Evolutionary conservation across 2,113 vertebrate genomes (phyloP).

Genomic region (Ictidomys tridecemlineatus): DNA sequence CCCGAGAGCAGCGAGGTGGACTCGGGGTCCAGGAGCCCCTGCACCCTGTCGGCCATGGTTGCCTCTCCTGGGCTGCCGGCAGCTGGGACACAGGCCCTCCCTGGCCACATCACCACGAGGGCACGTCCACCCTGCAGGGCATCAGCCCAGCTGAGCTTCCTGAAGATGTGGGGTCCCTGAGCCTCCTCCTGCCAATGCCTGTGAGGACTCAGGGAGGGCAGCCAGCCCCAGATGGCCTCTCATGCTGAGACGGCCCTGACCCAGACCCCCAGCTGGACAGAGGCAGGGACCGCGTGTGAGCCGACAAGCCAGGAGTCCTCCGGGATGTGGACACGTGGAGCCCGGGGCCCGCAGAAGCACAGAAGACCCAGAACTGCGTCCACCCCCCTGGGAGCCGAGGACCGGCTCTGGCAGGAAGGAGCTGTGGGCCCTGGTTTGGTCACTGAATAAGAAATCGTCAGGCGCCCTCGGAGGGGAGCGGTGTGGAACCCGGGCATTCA

Average conservation of each 20-base stretch:
- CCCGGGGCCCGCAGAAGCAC: not conserved
- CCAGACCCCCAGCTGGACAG: rapidly evolving
- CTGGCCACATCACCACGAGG: rapidly evolving
- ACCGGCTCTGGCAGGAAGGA: not conserved
- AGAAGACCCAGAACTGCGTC: not conserved
- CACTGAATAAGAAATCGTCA: not conserved
- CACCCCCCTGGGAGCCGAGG: not conserved
- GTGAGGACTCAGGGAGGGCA: not conserved
- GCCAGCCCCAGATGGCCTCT: rapidly evolving
- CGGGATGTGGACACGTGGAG: not conserved
- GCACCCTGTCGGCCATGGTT: rapidly evolving
- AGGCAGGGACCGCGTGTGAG: rapidly evolving
- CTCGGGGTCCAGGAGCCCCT: no score
- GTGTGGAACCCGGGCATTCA: not conserved
- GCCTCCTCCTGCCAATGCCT: not conserved
- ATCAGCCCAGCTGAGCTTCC: rapidly evolving
- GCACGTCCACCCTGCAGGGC: rapidly evolving
- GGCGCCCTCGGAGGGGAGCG: not conserved
- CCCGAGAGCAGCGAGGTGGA: not conserved
- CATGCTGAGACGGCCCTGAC: rapidly evolving
- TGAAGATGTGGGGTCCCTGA: rapidly evolving
- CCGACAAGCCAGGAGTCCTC: not conserved
- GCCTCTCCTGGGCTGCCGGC: not conserved
- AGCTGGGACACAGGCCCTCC: not conserved
- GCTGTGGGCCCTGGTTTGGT: rapidly evolving